These are phyloP conservation scores for Petroica traversi DNA, from an alignment of 2,113 vertebrate genomes.

Conservation along the genomic window DNA sequence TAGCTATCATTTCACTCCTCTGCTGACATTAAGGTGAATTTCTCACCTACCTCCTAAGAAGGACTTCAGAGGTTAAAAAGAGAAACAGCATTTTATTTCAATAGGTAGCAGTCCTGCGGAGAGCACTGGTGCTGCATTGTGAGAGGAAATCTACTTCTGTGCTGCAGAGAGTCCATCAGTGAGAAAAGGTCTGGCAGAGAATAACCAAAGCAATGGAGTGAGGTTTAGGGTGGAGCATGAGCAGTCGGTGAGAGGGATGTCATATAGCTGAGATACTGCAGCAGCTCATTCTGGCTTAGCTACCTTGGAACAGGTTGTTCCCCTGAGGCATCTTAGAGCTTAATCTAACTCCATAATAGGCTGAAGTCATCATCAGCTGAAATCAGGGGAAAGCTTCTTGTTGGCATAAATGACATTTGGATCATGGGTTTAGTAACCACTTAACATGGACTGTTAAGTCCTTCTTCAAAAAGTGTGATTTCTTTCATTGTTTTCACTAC, in stretches of 20 bases:
- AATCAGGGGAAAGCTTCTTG: background rate
- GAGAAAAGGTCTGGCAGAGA: background rate
- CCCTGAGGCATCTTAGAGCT: background rate
- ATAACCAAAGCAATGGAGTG: background rate
- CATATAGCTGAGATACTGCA: background rate
- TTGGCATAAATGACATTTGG: background rate
- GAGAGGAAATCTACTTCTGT: background rate
- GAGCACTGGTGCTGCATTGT: background rate
- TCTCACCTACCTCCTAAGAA: background rate
- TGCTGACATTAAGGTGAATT: background rate
- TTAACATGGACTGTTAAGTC: background rate
- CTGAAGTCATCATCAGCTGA: background rate
- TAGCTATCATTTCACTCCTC: background rate
- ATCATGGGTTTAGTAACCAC: background rate
- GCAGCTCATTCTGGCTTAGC: background rate
- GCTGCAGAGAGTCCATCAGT: background rate
- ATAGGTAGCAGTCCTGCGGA: accelerated
- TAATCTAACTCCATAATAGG: background rate
- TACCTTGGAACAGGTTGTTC: background rate
- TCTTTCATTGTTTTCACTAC: background rate
- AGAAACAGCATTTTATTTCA: background rate
- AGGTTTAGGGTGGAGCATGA: background rate
- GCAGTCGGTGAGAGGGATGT: background rate
- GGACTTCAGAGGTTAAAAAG: background rate
- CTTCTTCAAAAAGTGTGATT: background rate